phyloP scores from a whole-genome alignment of 35 echinoderm and acorn worm genomes.

The Ophioderma brevispina region DNA sequence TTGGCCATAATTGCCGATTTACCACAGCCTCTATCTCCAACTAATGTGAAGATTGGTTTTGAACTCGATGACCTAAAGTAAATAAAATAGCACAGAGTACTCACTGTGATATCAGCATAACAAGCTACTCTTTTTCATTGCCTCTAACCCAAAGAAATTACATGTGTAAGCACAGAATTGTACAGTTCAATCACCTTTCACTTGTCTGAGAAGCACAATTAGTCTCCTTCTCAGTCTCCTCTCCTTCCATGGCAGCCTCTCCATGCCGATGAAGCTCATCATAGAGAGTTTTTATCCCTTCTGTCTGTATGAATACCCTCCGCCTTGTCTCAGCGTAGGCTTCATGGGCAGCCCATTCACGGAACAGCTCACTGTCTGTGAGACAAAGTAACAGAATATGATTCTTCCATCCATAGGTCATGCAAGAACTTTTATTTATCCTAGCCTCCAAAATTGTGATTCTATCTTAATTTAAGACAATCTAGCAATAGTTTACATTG shows the following conservation, averaged over 20 bases:
- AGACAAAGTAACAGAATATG: neutral
- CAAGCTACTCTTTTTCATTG: neutral
- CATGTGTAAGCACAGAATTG: neutral
- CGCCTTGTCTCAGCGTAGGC: slow-evolving; percentile 83
- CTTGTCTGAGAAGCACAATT: neutral
- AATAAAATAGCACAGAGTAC: neutral
- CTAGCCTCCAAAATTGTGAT: no score
- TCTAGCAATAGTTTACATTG: no score
- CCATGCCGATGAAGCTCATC: slow-evolving; percentile 45
- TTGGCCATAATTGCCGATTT: slow-evolving; percentile 91
- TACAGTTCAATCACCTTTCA: neutral
- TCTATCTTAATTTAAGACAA: no score
- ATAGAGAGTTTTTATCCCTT: slow-evolving; percentile 52
- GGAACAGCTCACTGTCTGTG: slow-evolving; percentile 75
- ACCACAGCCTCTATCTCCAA: slow-evolving; percentile 91
- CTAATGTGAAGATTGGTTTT: slow-evolving; percentile 60
- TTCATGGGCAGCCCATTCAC: slow-evolving; percentile 76
- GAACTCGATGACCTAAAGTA: neutral
- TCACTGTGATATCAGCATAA: neutral
- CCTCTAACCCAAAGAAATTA: no score
- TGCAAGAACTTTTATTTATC: no score
- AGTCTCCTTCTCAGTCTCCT: neutral
- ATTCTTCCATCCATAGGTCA: no score
- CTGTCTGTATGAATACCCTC: slow-evolving; percentile 73
- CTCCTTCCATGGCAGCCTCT: slow-evolving; percentile 18